A percentile compares a stretch with the other conserved stretches of the same genome.
phyloP scores from a whole-genome alignment of 2,888 invertebrate genomes.

The Mechanitis messenoides region DNA sequence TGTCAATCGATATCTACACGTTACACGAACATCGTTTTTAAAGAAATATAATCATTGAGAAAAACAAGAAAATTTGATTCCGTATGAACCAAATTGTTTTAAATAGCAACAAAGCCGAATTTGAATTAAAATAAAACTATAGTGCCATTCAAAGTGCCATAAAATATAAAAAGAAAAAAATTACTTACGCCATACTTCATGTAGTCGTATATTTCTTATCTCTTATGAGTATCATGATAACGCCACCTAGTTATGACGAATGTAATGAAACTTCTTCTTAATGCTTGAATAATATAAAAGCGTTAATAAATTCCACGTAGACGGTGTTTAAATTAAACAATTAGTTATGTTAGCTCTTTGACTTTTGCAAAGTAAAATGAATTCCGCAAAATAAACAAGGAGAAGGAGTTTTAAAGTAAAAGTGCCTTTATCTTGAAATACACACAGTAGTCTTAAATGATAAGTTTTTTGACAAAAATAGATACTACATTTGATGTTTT shows the following conservation, averaged over 20 bases:
- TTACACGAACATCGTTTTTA: too few relatives aligned
- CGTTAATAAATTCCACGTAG: slow-evolving; percentile 4
- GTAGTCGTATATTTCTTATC: neutral
- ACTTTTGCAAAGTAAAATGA: slow-evolving; percentile 16
- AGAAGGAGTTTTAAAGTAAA: slow-evolving; percentile 11
- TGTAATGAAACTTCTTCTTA: neutral
- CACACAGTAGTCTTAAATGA: slow-evolving; percentile 10
- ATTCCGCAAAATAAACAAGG: slow-evolving; percentile 21
- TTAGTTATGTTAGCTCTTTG: slow-evolving; percentile 15
- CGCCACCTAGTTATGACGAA: neutral
- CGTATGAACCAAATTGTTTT: too few relatives aligned
- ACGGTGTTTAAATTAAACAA: slow-evolving; percentile 9
- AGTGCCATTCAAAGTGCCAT: too few relatives aligned
- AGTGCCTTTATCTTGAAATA: slow-evolving; percentile 17
- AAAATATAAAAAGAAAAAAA: neutral
- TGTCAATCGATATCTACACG: too few relatives aligned
- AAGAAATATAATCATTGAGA: too few relatives aligned
- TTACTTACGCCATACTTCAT: neutral
- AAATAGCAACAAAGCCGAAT: too few relatives aligned
- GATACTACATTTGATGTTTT: too few relatives aligned
- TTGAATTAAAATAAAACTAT: too few relatives aligned
- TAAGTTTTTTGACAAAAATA: neutral
- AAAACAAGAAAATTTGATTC: too few relatives aligned
- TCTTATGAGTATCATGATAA: neutral
- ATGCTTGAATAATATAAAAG: slow-evolving; percentile 2